Evolutionary conservation across 2,113 vertebrate species (phyloP).

Genomic region (Chaetodon trifascialis): DNA sequence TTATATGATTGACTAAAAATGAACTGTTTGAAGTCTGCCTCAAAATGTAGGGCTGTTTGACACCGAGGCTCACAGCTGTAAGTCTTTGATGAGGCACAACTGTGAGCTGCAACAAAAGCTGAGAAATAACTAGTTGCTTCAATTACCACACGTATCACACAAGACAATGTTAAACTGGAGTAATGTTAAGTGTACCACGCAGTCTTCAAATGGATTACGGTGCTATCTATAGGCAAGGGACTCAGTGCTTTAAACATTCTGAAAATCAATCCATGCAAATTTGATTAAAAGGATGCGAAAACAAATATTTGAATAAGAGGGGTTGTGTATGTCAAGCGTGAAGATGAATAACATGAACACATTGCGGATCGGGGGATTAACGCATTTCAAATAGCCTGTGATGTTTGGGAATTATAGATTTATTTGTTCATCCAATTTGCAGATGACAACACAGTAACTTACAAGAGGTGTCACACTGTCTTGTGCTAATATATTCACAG

Average conservation of each 20-base stretch:
- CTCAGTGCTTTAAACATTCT: slow-evolving; percentile 39
- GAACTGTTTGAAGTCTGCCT: slow-evolving; percentile 61
- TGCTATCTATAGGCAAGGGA: slow-evolving; percentile 38
- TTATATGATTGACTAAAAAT: slow-evolving; percentile 46
- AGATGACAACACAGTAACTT: slow-evolving; percentile 50
- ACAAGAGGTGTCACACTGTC: slow-evolving; percentile 24
- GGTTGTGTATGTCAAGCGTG: slow-evolving; percentile 47
- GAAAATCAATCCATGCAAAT: slow-evolving; percentile 68
- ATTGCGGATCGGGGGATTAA: slow-evolving; percentile 43
- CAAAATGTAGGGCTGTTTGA: slow-evolving; percentile 56
- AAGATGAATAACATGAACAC: slow-evolving; percentile 67
- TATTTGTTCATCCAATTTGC: slow-evolving; percentile 65
- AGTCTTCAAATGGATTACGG: slow-evolving; percentile 18
- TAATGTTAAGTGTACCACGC: slow-evolving; percentile 29
- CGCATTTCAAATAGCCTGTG: slow-evolving; percentile 37
- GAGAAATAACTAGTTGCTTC: slow-evolving; percentile 51
- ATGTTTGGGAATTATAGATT: slow-evolving; percentile 61
- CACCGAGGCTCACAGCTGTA: slow-evolving; percentile 33
- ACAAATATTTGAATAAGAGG: slow-evolving; percentile 62
- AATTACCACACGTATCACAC: slow-evolving; percentile 55
- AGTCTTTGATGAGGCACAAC: slow-evolving; percentile 54
- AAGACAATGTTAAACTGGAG: slow-evolving; percentile 12
- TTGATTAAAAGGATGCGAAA: slow-evolving; percentile 69
- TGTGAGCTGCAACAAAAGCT: slow-evolving; percentile 60
- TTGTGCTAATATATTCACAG: slow-evolving; percentile 43